These are phyloP conservation scores for Lycocorax pyrrhopterus DNA, from an alignment of 2,113 vertebrate species.

Conservation along the genomic window DNA sequence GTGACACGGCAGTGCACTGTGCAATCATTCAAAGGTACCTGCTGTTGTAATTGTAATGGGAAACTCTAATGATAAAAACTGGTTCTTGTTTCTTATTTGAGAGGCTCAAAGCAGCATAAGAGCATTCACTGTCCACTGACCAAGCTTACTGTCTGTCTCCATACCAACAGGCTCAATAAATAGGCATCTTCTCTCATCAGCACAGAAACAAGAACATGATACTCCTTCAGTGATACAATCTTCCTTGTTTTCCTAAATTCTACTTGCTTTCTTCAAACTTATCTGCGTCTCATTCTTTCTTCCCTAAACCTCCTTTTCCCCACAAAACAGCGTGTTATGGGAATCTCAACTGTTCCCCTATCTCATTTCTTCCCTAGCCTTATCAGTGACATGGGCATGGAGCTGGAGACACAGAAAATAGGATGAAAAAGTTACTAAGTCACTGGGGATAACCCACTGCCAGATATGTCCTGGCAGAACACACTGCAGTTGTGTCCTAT, in stretches of 20 bases:
- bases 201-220: neutral
- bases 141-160: neutral
- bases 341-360: neutral
- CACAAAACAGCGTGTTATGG: neutral
- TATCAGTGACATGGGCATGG: neutral
- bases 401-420: neutral
- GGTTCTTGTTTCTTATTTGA: neutral
- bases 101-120: neutral
- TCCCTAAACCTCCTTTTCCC: neutral
- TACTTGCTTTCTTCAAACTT: neutral
- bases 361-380: neutral
- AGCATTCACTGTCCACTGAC: neutral
- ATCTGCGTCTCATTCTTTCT: neutral
- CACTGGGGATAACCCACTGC: neutral
- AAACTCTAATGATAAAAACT: neutral
- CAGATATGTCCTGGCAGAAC: neutral
- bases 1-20: neutral
- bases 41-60: neutral
- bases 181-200: neutral
- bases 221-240: neutral
- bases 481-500: neutral
- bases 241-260: neutral
- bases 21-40: neutral
- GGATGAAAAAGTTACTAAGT: neutral
- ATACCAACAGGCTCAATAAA: neutral